Evolutionary conservation across 2,113 vertebrate species (phyloP).

Genomic region (Cephalopterus ornatus): DNA sequence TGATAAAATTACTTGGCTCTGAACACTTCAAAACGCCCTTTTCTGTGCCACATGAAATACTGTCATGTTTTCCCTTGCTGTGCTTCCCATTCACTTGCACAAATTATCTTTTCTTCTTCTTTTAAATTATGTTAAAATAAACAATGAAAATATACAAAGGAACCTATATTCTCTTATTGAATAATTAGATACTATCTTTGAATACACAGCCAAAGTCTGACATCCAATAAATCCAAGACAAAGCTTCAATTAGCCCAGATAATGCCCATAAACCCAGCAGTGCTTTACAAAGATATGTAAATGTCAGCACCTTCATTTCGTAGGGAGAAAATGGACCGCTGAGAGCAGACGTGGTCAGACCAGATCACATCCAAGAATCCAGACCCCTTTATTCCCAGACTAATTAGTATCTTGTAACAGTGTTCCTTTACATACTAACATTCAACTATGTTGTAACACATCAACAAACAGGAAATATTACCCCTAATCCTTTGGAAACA

Average conservation of each 20-base stretch:
- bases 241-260: slow-evolving; percentile 5
- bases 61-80: background rate
- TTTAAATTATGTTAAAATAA: background rate
- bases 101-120: slow-evolving; percentile 10
- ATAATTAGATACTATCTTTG: slow-evolving; percentile 12
- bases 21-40: background rate
- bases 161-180: background rate
- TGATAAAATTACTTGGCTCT: slow-evolving; percentile 12
- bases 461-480: background rate
- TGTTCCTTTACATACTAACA: background rate
- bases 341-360: background rate
- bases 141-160: background rate
- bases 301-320: slow-evolving; percentile 47
- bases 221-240: slow-evolving; percentile 12
- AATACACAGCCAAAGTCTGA: background rate
- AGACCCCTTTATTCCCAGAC: background rate
- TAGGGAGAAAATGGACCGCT: background rate
- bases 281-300: background rate
- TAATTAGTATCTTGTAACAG: background rate
- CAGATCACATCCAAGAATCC: background rate
- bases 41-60: background rate
- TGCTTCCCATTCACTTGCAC: slow-evolving; percentile 1
- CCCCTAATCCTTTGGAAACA: background rate
- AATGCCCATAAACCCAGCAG: background rate
- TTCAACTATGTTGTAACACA: background rate